Evolutionary conservation across 2,113 vertebrate genomes (phyloP), one percentile per base, ranked within the genome.

Genomic region (Prunella fulvescens): DNA sequence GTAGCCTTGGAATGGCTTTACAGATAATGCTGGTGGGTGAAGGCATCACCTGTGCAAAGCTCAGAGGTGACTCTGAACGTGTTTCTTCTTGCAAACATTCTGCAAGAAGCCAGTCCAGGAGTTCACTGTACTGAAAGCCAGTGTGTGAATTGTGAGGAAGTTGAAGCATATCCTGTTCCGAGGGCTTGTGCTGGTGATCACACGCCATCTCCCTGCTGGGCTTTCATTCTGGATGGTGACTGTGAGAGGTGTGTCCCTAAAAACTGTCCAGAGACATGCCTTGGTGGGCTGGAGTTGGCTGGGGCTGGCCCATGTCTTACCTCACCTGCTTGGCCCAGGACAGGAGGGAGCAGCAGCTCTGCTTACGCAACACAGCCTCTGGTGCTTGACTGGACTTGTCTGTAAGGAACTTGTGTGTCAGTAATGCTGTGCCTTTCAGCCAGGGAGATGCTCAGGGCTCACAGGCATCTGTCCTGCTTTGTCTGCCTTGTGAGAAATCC

Each of bases 321-420:
- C 83, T 90, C 66, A 31, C 84, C 86, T 65, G 77, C 84, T 60
- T 44, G 61, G 67, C 39, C 56, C 0, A 0, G 78, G 51, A 81
- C 77, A 23, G 81, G 17, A 42, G 6, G 74, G 71, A 18, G 10
- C 7, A 6, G 70, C 79, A 11, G 45, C 71, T 57, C 62, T 45
- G 35, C 53, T 93, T 90, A 7, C 3, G 1, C 90, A 96, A 78
- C 9, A 0, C 19, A 0, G 61, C 29, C 50, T 44, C 44, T 24
- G n/a, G 7, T 83, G 88, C 94, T 64, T 94, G 95, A 96, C 90
- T 64, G 71, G 56, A 53, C 95, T 94, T 96, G 95, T 19, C 90
- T 54, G 3, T 33, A 19, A 56, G 76, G 45, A 53, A 28, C 82
- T 73, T 58, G 1, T 9, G 58, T 35, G 44, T 93, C 42, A 25